Evolutionary conservation across 2,888 invertebrate genomes (phyloP).

Genomic region (Deilephila elpenor): DNA sequence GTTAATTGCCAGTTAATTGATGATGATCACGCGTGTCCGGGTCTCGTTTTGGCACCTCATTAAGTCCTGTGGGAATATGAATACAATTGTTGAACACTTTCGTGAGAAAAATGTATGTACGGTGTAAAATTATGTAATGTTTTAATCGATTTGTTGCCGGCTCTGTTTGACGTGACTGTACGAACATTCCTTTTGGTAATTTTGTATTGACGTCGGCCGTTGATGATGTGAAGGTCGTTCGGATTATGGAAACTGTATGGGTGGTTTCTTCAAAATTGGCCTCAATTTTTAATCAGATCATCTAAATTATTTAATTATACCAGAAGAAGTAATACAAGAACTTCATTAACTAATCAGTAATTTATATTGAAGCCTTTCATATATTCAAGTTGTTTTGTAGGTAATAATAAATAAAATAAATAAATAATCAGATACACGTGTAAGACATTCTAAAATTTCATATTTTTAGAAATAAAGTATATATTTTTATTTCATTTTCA

Average conservation of each 20-base stretch:
- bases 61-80: slow-evolving; percentile 68
- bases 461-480: too few relatives aligned
- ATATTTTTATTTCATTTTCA: too few relatives aligned
- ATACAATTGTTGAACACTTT: slow-evolving; percentile 38
- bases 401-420: too few relatives aligned
- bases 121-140: slow-evolving; percentile 30
- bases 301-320: neutral
- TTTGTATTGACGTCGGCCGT: slow-evolving; percentile 1
- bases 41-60: slow-evolving; percentile 80
- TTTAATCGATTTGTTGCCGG: slow-evolving; percentile 31
- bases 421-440: too few relatives aligned
- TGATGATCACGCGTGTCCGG: slow-evolving; percentile 74
- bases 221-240: neutral
- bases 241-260: neutral
- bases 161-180: slow-evolving; percentile 25
- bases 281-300: neutral
- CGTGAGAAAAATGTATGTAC: slow-evolving; percentile 32
- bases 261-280: neutral
- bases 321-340: neutral
- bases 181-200: slow-evolving; percentile 19
- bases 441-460: too few relatives aligned
- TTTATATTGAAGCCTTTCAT: too few relatives aligned
- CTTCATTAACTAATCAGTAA: too few relatives aligned
- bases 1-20: slow-evolving; percentile 76
- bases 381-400: too few relatives aligned